These are phyloP conservation scores for Dasypolia templi DNA, from an alignment of 2,888 invertebrate species.

Conservation along the genomic window DNA sequence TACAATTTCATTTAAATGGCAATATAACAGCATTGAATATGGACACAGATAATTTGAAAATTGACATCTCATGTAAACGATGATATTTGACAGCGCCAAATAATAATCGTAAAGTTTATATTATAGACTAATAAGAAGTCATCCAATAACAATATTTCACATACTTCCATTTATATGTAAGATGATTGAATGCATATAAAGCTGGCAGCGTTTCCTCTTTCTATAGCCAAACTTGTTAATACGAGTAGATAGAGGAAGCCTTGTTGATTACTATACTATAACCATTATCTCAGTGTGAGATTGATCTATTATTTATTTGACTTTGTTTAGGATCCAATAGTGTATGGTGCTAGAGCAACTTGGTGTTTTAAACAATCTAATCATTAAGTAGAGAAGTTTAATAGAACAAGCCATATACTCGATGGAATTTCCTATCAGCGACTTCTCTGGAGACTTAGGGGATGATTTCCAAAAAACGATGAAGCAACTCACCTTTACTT, in stretches of 20 bases:
- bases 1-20: not conserved
- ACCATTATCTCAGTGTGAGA: not conserved
- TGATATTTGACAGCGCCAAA: not conserved
- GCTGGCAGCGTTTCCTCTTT: not conserved
- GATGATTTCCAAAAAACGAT: not conserved
- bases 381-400: not conserved
- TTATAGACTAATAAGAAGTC: not conserved
- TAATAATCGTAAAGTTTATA: slow-evolving; percentile 9
- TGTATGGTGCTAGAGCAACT: not conserved
- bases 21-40: not conserved
- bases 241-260: not conserved
- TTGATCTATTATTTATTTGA: not conserved
- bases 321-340: not conserved
- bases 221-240: slow-evolving; percentile 9
- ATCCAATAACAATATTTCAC: not conserved
- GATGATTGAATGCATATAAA: slow-evolving; percentile 8
- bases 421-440: not conserved
- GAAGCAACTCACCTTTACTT: not conserved
- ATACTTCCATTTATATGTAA: slow-evolving; percentile 11
- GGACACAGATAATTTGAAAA: not conserved
- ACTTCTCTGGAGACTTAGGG: not conserved
- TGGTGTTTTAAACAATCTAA: not conserved
- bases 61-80: not conserved
- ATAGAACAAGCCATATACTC: too few species aligned
- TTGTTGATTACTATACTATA: not conserved